Base-by-base conservation (phyloP, 2,888 invertebrate species). In the Ornithoptera priamus region DNA sequence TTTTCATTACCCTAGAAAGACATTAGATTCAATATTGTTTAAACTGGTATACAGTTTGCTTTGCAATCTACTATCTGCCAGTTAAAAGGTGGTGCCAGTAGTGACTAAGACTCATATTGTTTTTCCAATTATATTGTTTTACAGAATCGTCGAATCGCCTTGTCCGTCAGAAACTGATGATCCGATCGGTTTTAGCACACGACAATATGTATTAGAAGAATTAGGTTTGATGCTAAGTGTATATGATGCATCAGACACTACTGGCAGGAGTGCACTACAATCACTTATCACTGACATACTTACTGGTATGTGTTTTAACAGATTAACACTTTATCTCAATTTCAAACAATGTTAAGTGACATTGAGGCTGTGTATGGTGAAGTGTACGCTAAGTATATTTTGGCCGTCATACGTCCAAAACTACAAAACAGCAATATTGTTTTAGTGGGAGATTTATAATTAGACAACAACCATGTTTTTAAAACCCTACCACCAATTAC, bases 211-310 rank as follows among this genome's bases (percentile, higher is more conserved):
- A 12, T 83, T 94, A 2, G 93, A 93, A 74, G 94, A 95, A 78
- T 82, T 95, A 69, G 87, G 93, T 42, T 80, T 86, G 61, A 88
- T 95, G 83, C 83, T 94, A 68, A 82, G 86, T 0, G 89, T 93
- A 61, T 94, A 94, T 79, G 95, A 95, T 77, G 87, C 93, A 0
- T 88, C 93, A 0, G 95, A 95, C 81, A 93, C 94, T 62, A 88
- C 93, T 1, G 93, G 94, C 46, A 75, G 92, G 2, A 75, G 76
- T 1, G 86, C 89, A 0, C 75, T 93, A 65, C 88, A 89, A 68
- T 76, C 84, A 0, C 86, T 93, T 15, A 76, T 85, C 1, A 78
- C 77, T 17, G 82, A 84, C 65, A 75, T 77, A n/a, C 77, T 81
- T 15, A 90, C 89, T 61, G 90, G 91, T 90, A 73, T 75, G 30